A percentile compares a stretch with the other conserved stretches of the same genome.
These are phyloP conservation scores for Champsocephalus gunnari DNA, from an alignment of 2,797 vertebrate species.

Conservation along the genomic window DNA sequence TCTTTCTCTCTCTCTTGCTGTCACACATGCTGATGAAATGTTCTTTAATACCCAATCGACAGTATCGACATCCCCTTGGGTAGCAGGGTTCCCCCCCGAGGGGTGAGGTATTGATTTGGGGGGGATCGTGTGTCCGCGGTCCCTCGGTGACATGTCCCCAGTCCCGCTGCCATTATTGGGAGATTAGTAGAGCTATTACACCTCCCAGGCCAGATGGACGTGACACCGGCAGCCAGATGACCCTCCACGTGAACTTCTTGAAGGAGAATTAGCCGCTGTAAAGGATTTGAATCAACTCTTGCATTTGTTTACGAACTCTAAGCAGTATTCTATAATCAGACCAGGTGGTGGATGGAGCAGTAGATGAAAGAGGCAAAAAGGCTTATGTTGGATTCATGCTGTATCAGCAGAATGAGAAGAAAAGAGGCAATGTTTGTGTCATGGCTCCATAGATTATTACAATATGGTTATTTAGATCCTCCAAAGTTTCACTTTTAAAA, in stretches of 20 bases:
- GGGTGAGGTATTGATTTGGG: slow-evolving; percentile 81
- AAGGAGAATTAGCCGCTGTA: slow-evolving; percentile 46
- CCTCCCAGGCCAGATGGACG: slow-evolving; percentile 73
- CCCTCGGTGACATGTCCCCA: slow-evolving; percentile 77
- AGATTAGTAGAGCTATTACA: slow-evolving; percentile 85
- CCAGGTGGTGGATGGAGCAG: neutral
- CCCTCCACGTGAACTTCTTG: slow-evolving; percentile 43
- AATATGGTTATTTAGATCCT: neutral
- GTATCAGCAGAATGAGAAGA: neutral
- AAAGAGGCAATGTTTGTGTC: neutral
- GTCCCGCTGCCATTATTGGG: slow-evolving; percentile 81
- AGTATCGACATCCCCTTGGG: slow-evolving; percentile 84
- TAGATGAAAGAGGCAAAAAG: neutral
- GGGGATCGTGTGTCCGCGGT: slow-evolving; percentile 67
- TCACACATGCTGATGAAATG: slow-evolving; percentile 81
- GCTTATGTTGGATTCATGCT: neutral
- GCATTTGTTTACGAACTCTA: slow-evolving; percentile 3
- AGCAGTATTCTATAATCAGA: neutral
- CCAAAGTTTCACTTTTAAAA: too few species aligned
- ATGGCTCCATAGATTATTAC: neutral
- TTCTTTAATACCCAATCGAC: slow-evolving; percentile 88
- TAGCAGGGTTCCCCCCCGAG: slow-evolving; percentile 55
- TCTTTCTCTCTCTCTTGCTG: slow-evolving; percentile 59
- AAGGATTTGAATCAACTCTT: slow-evolving; percentile 31
- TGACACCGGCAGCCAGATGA: slow-evolving; percentile 64